These are phyloP conservation scores for Drosophila nikananu DNA, from an alignment of 1,140 invertebrate species.

Conservation along the genomic window DNA sequence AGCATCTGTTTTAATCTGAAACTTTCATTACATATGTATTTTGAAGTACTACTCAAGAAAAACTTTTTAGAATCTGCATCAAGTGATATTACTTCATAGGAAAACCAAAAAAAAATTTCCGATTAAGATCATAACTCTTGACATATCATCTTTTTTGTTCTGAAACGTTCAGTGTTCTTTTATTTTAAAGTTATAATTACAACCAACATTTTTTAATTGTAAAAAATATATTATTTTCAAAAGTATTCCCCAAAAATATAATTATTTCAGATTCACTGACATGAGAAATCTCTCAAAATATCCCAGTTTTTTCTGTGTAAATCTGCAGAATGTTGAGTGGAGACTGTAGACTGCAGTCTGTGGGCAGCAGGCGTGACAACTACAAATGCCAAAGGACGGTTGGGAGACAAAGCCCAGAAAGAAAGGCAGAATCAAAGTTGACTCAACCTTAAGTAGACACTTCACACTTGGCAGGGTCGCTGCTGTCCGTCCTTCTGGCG, in stretches of 20 bases:
- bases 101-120: not conserved
- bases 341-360: slow-evolving; percentile 25
- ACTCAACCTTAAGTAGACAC: slow-evolving; percentile 71
- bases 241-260: too few relatives aligned
- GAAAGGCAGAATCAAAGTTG: slow-evolving; percentile 53
- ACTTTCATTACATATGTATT: not conserved
- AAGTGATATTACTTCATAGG: not conserved
- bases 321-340: slow-evolving; percentile 5
- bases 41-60: not conserved
- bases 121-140: not conserved
- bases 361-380: slow-evolving; percentile 61
- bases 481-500: slow-evolving; percentile 2
- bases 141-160: not conserved
- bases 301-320: not conserved
- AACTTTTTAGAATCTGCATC: not conserved
- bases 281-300: too few relatives aligned
- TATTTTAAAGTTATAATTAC: too few relatives aligned
- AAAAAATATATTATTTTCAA: not conserved
- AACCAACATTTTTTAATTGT: not conserved
- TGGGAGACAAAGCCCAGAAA: slow-evolving; percentile 11
- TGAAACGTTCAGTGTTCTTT: not conserved
- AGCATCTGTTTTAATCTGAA: too few relatives aligned
- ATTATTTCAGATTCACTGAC: not conserved
- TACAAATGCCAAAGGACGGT: slow-evolving; percentile 23
- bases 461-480: slow-evolving; percentile 46